phyloP scores from a whole-genome alignment of 2,888 invertebrate genomes.

The Pelosia muscerda region DNA sequence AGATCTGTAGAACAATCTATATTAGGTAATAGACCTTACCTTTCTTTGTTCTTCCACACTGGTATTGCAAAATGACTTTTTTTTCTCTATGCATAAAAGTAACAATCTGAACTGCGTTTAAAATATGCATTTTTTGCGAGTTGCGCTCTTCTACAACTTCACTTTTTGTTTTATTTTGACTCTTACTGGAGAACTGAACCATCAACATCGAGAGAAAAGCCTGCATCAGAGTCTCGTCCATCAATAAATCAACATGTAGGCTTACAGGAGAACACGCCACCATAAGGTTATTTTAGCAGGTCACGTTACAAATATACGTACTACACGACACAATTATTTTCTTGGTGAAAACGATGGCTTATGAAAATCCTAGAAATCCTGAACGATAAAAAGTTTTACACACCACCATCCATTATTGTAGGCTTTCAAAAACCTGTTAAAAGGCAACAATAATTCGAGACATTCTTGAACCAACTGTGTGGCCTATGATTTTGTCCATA shows the following conservation, averaged over 20 bases:
- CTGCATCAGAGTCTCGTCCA: too few species aligned
- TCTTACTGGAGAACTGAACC: too few species aligned
- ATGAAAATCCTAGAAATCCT: background rate
- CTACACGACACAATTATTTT: background rate
- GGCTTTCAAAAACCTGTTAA: background rate
- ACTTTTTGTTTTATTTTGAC: too few species aligned
- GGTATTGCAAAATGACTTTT: background rate
- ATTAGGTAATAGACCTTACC: background rate
- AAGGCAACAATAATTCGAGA: background rate
- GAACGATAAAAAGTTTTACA: background rate
- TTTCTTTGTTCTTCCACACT: background rate
- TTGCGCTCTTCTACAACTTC: too few species aligned
- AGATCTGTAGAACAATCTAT: background rate
- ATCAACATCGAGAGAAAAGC: too few species aligned
- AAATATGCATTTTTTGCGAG: too few species aligned
- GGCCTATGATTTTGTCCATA: conserved; percentile 1
- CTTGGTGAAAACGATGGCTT: background rate
- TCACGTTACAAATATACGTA: background rate
- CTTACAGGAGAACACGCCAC: background rate
- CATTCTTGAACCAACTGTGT: too few species aligned
- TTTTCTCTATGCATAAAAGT: background rate
- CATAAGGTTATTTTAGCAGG: background rate
- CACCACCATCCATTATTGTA: background rate
- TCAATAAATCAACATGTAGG: too few species aligned
- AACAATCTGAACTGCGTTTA: too few species aligned